Base-by-base conservation (phyloP, 2,888 invertebrate species). In the Timema podura region DNA sequence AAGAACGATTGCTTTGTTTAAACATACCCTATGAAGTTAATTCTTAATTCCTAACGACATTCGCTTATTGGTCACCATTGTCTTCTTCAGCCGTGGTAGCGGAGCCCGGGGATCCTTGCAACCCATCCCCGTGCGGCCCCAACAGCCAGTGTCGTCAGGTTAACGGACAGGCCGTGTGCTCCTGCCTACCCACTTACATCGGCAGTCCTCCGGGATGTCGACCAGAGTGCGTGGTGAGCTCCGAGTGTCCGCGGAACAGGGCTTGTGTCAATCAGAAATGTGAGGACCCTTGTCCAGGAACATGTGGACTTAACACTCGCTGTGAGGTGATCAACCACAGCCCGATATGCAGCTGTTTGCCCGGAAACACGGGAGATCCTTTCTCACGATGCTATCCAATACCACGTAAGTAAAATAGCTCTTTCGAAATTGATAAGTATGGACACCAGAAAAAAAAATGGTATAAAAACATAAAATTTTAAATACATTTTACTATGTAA, bases 311-410 rank as follows among this genome's bases (percentile, higher is more conserved):
- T 66, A 88, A 87, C 77, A 88, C 92, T 8, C 83, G 87, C 70
- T 92, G 92, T 77, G 87, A 88, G 81, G 90, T 91, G n/a, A 87
- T 90, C 6, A 90, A 90, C 76, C 92, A 92, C 77, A 86, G 87
- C 76, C 91, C 92, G 9, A 87, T 89, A 75, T 92, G 92, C 77
- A 84, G 87, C 69, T 91, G 91, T 77, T 83, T 87, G 51, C 84
- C 85, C 65, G 87, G 86, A 48, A 88, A 85, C 77, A 84, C 87
- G 57, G 91, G 91, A 65, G 87, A 87, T 81, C 89, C 91, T n/a
- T 82, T 82, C 78, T 76, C 76, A 54, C 76, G 78, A 72, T 81
- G 80, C 71, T 77, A 75, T 71, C 74, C 75, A 15, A 75, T 77
- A 71, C 76, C 77, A 73, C 76, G 79, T 79, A 77, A 76, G 77